phyloP scores from a whole-genome alignment of 2,888 invertebrate genomes.

The Macrostomum cliftonense region DNA sequence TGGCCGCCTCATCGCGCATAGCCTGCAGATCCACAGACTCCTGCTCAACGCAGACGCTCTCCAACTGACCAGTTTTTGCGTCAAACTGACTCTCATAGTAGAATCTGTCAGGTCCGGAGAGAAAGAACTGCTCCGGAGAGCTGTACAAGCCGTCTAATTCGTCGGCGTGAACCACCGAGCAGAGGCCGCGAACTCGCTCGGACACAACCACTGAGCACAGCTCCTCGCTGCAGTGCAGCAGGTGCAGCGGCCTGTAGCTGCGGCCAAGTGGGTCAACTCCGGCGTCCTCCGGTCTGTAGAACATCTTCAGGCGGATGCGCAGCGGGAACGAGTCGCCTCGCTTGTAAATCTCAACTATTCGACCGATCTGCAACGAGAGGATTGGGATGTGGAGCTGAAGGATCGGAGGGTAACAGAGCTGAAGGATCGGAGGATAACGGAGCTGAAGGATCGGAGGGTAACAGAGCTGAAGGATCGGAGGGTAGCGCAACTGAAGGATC shows the following conservation, averaged over 20 bases:
- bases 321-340: no score
- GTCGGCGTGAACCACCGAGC: constrained; percentile 49
- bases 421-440: no score
- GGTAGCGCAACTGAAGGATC: no score
- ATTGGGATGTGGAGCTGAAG: no score
- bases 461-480: no score
- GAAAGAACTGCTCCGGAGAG: constrained; percentile 45
- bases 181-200: constrained; percentile 47
- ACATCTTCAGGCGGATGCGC: constrained; percentile 37
- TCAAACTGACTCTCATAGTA: constrained; percentile 41
- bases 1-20: no score
- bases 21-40: no score
- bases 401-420: no score
- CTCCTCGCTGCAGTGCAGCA: constrained; percentile 5
- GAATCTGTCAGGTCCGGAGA: constrained; percentile 50
- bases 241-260: constrained; percentile 47
- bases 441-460: no score
- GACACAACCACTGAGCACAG: constrained; percentile 8
- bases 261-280: constrained; percentile 44
- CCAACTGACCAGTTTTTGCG: no score
- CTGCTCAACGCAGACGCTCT: no score
- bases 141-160: constrained; percentile 39
- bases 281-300: constrained; percentile 42
- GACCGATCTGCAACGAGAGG: constrained; percentile 48
- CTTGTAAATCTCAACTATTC: constrained; percentile 47